These are phyloP conservation scores for Aplidium turbinatum DNA, from an alignment of 23 tunicate species.

Conservation along the genomic window DNA sequence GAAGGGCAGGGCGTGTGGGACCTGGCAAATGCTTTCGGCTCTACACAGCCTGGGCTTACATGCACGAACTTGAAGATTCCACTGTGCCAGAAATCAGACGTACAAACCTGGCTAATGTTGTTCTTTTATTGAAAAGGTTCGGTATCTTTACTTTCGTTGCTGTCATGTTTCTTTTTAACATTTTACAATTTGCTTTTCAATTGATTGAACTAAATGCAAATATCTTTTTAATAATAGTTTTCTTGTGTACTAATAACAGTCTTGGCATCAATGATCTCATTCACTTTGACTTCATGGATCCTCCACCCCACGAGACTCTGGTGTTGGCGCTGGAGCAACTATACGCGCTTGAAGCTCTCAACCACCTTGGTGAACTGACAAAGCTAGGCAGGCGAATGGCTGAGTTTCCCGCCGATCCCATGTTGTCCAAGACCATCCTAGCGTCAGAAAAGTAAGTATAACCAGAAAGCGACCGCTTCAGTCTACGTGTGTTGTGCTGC, in stretches of 20 bases:
- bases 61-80: constrained; percentile 90
- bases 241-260: constrained; percentile 20
- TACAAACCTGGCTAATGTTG: constrained; percentile 95
- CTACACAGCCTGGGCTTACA: constrained; percentile 97
- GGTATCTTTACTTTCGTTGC: too few relatives aligned
- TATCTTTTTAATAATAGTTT: too few relatives aligned
- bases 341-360: constrained; percentile 95
- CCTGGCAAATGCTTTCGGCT: constrained; percentile 98
- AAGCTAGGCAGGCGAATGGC: constrained; percentile 97
- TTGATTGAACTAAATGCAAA: too few relatives aligned
- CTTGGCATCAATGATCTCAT: constrained; percentile 95
- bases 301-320: constrained; percentile 92
- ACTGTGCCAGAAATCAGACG: constrained; percentile 93
- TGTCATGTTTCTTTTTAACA: too few relatives aligned
- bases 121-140: constrained; percentile 82
- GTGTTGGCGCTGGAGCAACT: constrained; percentile 93
- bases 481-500: neutral
- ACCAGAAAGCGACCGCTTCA: neutral
- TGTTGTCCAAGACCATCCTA: constrained; percentile 87
- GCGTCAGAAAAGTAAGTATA: constrained; percentile 76
- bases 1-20: constrained; percentile 96
- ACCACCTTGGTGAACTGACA: constrained; percentile 88
- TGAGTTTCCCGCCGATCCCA: constrained; percentile 98
- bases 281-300: constrained; percentile 98
- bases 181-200: too few relatives aligned